Evolutionary conservation across 1,140 invertebrate species (phyloP).

Genomic region (Drosophila mayri): DNA sequence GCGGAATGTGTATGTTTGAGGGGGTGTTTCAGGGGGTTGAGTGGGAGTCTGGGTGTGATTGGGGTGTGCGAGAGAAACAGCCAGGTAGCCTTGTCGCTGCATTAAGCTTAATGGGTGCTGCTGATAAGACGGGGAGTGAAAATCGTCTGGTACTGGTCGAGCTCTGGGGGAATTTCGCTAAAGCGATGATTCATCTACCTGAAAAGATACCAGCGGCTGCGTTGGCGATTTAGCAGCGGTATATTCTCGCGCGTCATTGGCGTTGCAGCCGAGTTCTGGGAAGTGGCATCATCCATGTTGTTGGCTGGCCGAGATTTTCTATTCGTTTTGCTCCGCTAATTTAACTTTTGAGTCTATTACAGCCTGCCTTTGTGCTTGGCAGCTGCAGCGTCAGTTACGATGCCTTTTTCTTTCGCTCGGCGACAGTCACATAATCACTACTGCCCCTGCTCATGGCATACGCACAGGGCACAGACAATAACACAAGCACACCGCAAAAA

Average conservation of each 20-base stretch:
- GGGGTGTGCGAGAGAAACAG: neutral
- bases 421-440: conserved; percentile 43
- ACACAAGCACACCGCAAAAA: conserved; percentile 16
- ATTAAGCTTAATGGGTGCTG: conserved; percentile 18
- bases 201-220: conserved; percentile 83
- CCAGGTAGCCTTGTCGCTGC: neutral
- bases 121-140: conserved; percentile 37
- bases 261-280: conserved; percentile 75
- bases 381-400: conserved; percentile 34
- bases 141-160: neutral
- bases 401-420: conserved; percentile 30
- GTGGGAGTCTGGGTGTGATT: conserved; percentile 2
- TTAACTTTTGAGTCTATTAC: conserved; percentile 25
- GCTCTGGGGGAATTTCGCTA: neutral
- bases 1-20: conserved; percentile 19
- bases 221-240: conserved; percentile 85
- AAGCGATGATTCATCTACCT: conserved; percentile 84
- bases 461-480: conserved; percentile 26
- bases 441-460: conserved; percentile 56
- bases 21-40: neutral
- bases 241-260: conserved; percentile 85
- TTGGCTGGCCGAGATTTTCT: conserved; percentile 11
- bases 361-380: conserved; percentile 37
- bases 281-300: conserved; percentile 77
- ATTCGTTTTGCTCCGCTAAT: conserved; percentile 13